These are phyloP conservation scores for Dicyrtomina minuta DNA, from an alignment of 2,888 invertebrate species.

Conservation along the genomic window DNA sequence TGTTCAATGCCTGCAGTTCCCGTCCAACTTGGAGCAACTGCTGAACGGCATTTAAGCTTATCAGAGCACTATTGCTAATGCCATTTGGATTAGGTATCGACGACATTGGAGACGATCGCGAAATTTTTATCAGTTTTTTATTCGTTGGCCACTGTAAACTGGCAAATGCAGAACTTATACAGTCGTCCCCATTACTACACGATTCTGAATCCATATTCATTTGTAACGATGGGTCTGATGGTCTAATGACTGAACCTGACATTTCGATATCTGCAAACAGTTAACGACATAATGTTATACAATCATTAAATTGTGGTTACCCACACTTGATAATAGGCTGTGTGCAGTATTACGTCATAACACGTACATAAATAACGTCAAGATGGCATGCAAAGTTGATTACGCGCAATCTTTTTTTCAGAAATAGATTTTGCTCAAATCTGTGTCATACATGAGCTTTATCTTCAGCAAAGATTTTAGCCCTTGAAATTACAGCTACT, in stretches of 20 bases:
- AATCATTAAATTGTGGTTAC: no score
- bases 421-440: no score
- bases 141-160: neutral
- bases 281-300: no score
- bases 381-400: no score
- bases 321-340: no score
- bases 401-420: no score
- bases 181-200: conserved; percentile 1
- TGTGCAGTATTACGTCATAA: no score
- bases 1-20: conserved; percentile 89
- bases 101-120: neutral
- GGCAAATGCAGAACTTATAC: neutral
- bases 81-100: neutral
- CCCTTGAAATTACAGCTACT: no score
- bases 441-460: no score
- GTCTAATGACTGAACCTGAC: conserved; percentile 41
- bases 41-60: conserved; percentile 69
- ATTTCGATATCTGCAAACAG: conserved; percentile 47
- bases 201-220: conserved; percentile 17
- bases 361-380: no score
- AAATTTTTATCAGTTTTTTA: neutral
- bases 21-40: conserved; percentile 92
- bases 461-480: no score
- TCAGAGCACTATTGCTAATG: conserved; percentile 8
- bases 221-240: conserved; percentile 39